Evolutionary conservation across 2,113 vertebrate species (phyloP), one percentile per base, ranked within the genome.

Genomic region (Sapayoa aenigma): DNA sequence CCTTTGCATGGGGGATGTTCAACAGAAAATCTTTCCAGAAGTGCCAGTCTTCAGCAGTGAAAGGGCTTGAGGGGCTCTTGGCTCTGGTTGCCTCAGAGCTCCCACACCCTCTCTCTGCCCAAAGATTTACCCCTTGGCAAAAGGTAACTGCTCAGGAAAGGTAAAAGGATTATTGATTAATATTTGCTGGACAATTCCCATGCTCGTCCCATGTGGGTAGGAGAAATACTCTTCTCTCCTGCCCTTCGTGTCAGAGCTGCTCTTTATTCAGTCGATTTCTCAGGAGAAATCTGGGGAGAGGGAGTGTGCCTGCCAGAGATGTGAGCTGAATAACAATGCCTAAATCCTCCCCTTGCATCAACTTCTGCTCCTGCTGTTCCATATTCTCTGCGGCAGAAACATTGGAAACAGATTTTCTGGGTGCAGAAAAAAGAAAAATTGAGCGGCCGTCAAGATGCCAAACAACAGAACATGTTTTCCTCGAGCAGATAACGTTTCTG

Each of bases 361-460:
- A 66, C 89, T 96, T 79, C 77, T 88, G 55, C 62, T 95, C 71
- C 77, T 50, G 76, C 95, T 93, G 92, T 93, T 97, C 89, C 49
- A 41, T 93, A 94, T 94, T 96, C 87, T 96, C 65, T 28, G 87
- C 49, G 83, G 92, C 73, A 87, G 77, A 93, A 94, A 96, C 89
- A 96, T 96, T 96, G 80, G 90, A 97, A 97, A 96, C 97, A 97
- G 93, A 95, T 96, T 97, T 96, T 95, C 91, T 91, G 82, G 72
- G 92, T 46, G 77, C 60, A 92, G 91, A 87, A 89, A 82, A 94
- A 90, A 92, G 60, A 41, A 65, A 75, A 72, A 67, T 5, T 46
- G 73, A 95, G 30, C 4, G 9, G 58, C 44, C 46, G 24, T 75
- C 39, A 16, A 39, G 79, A 85, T 96, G 52, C 86, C 96, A 86